Percentiles rank a stretch among this genome's conserved stretches.
These are phyloP conservation scores for Aleiodes alternator DNA, from an alignment of 2,888 invertebrate species.

Conservation along the genomic window DNA sequence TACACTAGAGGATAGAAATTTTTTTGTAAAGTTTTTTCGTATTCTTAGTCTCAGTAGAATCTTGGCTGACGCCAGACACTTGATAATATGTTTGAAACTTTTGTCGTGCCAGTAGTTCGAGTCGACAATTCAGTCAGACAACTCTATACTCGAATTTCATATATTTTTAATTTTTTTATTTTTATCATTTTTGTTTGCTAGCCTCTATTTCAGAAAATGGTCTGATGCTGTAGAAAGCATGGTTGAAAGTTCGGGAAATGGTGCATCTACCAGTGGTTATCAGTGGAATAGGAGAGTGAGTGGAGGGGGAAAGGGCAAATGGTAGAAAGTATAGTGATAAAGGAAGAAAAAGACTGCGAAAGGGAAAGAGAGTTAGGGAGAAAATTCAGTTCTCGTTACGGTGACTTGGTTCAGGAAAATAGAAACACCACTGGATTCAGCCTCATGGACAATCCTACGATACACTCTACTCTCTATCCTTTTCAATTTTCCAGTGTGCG, in stretches of 20 bases:
- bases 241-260: neutral
- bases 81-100: neutral
- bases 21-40: conserved; percentile 9
- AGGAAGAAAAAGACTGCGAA: neutral
- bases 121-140: conserved; percentile 2
- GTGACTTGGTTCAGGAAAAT: conserved; percentile 16
- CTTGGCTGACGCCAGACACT: neutral
- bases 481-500: conserved; percentile 19
- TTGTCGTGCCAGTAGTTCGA: conserved; percentile 19
- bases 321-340: neutral
- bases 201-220: neutral
- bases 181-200: neutral
- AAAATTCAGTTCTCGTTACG: conserved; percentile 19
- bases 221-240: neutral
- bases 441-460: conserved; percentile 17
- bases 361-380: neutral
- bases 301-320: neutral
- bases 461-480: conserved; percentile 19
- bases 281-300: neutral
- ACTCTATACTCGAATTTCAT: neutral
- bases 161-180: neutral
- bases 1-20: neutral
- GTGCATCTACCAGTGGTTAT: conserved; percentile 7
- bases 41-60: conserved; percentile 7
- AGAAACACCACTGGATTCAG: conserved; percentile 2